Base-by-base conservation (phyloP, 2,797 vertebrate genomes). In the Kryptopterus vitreolus region DNA sequence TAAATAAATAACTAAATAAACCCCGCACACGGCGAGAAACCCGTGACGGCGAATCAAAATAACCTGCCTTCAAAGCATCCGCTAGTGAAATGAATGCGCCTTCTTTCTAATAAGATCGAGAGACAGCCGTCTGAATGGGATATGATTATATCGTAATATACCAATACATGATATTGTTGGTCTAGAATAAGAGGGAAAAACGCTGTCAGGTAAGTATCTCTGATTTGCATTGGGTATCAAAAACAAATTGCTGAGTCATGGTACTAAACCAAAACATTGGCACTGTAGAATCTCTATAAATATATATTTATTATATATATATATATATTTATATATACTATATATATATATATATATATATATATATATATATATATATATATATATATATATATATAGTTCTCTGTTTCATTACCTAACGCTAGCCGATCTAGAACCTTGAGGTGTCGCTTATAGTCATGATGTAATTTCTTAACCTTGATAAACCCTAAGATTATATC, bases 211-310 rank as follows among this genome's bases (percentile, higher is more conserved):
- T 16, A 35, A 20, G 61, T 22, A 63, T 38, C n/a, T 29, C 43
- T 29, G 66, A 7, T 50, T 4, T 26, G 66, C 24, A 26, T 26
- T 2, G 24, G 66, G 24, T 48, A 18, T 3, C 43, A 9, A 43
- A 3, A 5, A 50, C 20, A 16, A 70, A 18, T 70, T 50, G 66
- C 66, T 68, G 63, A 66, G 35, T 66, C 63, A 66, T 66, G 20
- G 63, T 43, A 11, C 22, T 16, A 26, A 26, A n/a, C 61, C 3
- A 65, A 65, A 43, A 15, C 48, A 29, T 69, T 65, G 33, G 22
- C 63, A n/a, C 22, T 43, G 38, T 43, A 6, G 10, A 7, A 43
- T 43, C 38, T 43, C 38, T 43, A 43, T 7, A 43, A 43, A 43
- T n/a, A n/a, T n/a, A n/a, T n/a, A n/a, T n/a, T n/a, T n/a, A n/a